Percentiles rank a stretch among this genome's conserved stretches.
phyloP scores from a whole-genome alignment of 2,797 vertebrate genomes.

The Leptatherina wallacei region DNA sequence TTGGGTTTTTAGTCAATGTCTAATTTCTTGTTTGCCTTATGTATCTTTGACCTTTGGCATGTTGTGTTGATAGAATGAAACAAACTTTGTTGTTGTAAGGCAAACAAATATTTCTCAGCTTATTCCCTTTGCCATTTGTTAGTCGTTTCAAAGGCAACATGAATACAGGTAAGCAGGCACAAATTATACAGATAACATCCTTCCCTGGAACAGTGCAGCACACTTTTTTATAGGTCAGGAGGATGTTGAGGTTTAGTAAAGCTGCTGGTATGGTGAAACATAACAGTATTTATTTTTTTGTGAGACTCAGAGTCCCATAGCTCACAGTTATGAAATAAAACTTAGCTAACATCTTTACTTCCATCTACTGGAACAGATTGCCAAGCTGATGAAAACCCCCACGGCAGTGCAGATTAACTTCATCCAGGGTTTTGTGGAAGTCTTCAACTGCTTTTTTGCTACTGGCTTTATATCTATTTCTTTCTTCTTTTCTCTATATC shows the following conservation, averaged over 20 bases:
- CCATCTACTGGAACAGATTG: constrained; percentile 68
- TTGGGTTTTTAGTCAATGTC: neutral
- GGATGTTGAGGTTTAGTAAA: constrained; percentile 34
- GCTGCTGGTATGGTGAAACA: constrained; percentile 43
- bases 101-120: neutral
- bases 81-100: neutral
- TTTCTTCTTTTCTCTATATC: constrained; percentile 46
- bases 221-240: constrained; percentile 29
- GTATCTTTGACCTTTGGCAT: neutral
- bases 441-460: constrained; percentile 71
- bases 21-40: neutral
- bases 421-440: constrained; percentile 68
- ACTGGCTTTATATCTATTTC: constrained; percentile 49
- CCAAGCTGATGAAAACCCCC: constrained; percentile 74
- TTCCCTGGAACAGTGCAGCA: constrained; percentile 3
- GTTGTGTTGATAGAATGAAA: neutral
- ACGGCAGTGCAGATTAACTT: constrained; percentile 73
- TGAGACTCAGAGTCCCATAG: constrained; percentile 49
- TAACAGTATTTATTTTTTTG: constrained; percentile 64
- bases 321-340: constrained; percentile 72
- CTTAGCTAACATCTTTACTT: constrained; percentile 71
- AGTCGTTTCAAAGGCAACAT: too few species aligned
- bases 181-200: neutral
- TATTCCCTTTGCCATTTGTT: neutral
- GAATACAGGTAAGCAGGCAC: neutral